Evolutionary conservation across 2,888 invertebrate genomes (phyloP), one percentile per base, ranked within the genome.

Genomic region (Caradrina clavipalpis): DNA sequence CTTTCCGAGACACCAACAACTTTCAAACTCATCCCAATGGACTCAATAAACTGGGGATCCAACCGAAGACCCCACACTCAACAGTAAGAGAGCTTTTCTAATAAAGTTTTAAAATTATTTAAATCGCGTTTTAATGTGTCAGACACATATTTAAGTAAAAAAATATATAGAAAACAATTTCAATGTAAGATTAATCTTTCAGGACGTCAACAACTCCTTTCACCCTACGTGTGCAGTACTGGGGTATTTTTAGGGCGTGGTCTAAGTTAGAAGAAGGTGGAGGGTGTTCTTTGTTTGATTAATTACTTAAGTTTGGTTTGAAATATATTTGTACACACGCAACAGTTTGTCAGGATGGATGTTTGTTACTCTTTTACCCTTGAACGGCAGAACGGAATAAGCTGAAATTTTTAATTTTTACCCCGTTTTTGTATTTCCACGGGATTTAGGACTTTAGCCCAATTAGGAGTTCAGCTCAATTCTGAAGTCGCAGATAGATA

Each of bases 111-210:
- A 55, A 57, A 75, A 67, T 35, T 65, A 72, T 76, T 69, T 50
- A 61, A 47, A 65, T 55, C 22, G 31, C 39, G 60, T 69, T 75
- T 79, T 67, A 57, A 69, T 57, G 70, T 76, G 76, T 76, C 64
- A 61, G 67, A 56, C 63, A 74, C 66, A 76, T 64, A 1, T 13
- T 50, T 69, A 68, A 70, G 75, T 75, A 60, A 56, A 86, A 86
- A 85, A 87, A 86, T 80, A 87, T 80, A 87, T 87, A 86, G 84
- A 87, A 92, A 91, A 92, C 92, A 91, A 91, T 90, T 90, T 91
- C 86, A 87, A 88, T 89, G 91, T 89, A 88, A 92, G 89, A 92
- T 93, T 93, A 92, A 94, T 92, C 90, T 93, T 92, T 91, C 88
- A 91, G 88, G 69, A 67, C 86, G 87, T 85, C 87, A 86, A 89